Conservation (phyloP, 2,113 vertebrate species). For the Candoia aspera region DNA sequence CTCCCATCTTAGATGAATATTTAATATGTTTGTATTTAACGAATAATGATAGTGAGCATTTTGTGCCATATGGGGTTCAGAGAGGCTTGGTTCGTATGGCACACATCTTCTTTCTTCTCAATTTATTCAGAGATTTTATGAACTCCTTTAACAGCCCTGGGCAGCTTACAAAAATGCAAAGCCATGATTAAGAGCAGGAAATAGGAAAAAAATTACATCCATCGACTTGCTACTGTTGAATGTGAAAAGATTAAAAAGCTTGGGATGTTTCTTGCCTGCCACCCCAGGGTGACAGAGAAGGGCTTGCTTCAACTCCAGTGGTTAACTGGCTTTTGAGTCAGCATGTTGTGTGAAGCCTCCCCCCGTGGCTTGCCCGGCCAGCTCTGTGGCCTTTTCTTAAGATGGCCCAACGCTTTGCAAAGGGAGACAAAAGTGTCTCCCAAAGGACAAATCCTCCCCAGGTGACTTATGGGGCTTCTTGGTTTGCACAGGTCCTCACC, state of each 20-base stretch:
- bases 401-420: background rate
- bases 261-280: background rate
- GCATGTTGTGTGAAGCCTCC: no score
- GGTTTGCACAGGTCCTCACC: conserved; percentile 85
- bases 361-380: no score
- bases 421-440: background rate
- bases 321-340: background rate
- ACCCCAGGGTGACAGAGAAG: background rate
- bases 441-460: background rate
- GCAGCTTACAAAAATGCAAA: background rate
- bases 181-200: background rate
- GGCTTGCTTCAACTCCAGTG: background rate
- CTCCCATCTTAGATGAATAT: background rate
- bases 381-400: background rate
- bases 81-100: background rate
- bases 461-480: background rate
- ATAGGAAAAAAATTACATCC: background rate
- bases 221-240: background rate
- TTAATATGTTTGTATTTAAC: background rate
- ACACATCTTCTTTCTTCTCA: background rate
- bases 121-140: background rate
- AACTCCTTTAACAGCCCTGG: background rate
- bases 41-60: background rate
- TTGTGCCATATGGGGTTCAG: background rate
- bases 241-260: background rate